Evolutionary conservation across 35 echinoderm and acorn worm species (phyloP).

Genomic region (Acanthaster planci): DNA sequence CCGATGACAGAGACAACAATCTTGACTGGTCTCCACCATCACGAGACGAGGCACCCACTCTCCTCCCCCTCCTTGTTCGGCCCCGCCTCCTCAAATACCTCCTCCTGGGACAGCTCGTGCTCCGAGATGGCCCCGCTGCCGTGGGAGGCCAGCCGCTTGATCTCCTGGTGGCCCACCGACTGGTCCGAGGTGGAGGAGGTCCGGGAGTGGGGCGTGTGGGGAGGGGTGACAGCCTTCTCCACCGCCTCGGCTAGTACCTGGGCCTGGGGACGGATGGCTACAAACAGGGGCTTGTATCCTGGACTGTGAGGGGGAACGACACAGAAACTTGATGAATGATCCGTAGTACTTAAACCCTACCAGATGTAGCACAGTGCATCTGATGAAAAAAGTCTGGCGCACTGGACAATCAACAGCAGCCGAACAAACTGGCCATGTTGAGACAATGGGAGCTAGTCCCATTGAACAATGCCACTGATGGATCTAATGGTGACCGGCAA

Average conservation of each 20-base stretch:
- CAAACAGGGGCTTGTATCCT: slow-evolving; percentile 72
- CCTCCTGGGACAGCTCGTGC: slow-evolving; percentile 63
- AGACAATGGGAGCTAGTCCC: no score
- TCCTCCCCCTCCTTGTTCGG: slow-evolving; percentile 50
- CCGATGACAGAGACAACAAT: no score
- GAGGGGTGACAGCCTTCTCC: slow-evolving; percentile 57
- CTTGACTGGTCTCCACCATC: no score
- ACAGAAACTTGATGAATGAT: neutral
- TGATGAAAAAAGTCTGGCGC: no score
- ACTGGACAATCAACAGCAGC: no score
- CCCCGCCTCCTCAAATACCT: slow-evolving; percentile 73
- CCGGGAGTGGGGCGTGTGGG: slow-evolving; percentile 50
- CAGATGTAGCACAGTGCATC: no score
- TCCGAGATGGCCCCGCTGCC: slow-evolving; percentile 59
- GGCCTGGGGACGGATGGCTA: slow-evolving; percentile 77
- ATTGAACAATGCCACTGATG: no score
- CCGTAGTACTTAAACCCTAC: neutral
- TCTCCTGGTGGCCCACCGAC: slow-evolving; percentile 58
- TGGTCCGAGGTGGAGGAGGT: slow-evolving; percentile 86
- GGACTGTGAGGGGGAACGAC: slow-evolving; percentile 50
- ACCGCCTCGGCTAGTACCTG: slow-evolving; percentile 66
- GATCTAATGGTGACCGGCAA: no score
- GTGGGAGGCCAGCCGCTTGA: slow-evolving; percentile 50
- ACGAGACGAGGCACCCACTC: slow-evolving; percentile 62
- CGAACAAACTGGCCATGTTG: no score